Conservation (phyloP, 2,113 vertebrate genomes). For the Pithys albifrons region DNA sequence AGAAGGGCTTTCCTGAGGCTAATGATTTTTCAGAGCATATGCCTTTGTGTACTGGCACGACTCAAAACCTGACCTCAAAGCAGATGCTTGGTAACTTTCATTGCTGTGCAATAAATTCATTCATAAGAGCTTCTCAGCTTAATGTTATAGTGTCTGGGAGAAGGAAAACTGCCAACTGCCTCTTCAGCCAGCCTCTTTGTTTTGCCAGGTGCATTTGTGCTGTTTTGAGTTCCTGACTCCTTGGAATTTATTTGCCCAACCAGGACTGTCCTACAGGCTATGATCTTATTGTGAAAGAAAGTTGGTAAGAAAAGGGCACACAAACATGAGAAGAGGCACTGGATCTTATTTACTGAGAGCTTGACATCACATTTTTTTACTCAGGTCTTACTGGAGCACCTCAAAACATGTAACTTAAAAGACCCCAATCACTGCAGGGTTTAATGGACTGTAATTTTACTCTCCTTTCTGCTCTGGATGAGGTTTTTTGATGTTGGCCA, state of each 20-base stretch:
- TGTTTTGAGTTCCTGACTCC: background rate
- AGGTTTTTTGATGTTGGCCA: background rate
- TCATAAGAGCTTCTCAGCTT: background rate
- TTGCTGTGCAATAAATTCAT: background rate
- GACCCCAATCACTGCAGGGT: background rate
- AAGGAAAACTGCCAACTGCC: background rate
- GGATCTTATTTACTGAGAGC: background rate
- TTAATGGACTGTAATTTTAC: background rate
- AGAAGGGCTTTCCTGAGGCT: background rate
- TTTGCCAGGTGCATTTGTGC: background rate
- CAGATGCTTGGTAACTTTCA: background rate
- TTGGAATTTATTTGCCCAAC: background rate
- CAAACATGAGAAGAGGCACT: background rate
- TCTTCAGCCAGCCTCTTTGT: background rate
- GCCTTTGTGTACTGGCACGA: background rate
- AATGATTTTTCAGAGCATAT: background rate
- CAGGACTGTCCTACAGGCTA: background rate
- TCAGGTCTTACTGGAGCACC: background rate
- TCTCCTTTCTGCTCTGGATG: background rate
- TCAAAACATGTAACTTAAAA: background rate
- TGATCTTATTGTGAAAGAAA: background rate
- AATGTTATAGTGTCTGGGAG: background rate
- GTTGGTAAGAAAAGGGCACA: background rate
- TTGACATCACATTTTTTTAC: background rate
- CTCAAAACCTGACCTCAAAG: background rate